Evolutionary conservation across 2,113 vertebrate species (phyloP), one percentile per base, ranked within the genome.

Genomic region (Lepus americanus): DNA sequence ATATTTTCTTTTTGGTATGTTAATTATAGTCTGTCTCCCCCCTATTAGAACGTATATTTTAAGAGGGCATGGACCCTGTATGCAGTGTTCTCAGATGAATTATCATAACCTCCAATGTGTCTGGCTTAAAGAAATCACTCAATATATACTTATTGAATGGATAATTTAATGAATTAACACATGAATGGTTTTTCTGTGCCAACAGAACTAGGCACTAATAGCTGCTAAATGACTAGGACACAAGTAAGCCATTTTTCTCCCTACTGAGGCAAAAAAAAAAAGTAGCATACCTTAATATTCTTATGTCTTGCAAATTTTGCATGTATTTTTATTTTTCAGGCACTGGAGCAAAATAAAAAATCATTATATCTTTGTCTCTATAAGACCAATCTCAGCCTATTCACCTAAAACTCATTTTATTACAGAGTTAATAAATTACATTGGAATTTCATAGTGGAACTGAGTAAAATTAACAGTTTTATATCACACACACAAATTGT

Each of bases 401-500:
- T 76, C 94, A 79, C 85, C 78, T 88, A 70, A 96, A 95, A 89
- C 87, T 87, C 39, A 96, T 97, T 98, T 97, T 14, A 76, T 96
- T 97, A 95, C 76, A 73, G 79, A 96, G n/a, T 78, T 95, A 88
- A 97, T 85, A 94, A 97, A 96, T 97, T 96, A 97, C 85, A 87
- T 78, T 89, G 92, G 64, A 91, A 97, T 97, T 98, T 98, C 95
- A 87, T 73, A 2, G 95, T 96, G 89, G 51, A 27, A 0, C 61
- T 44, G 74, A 95, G 59, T 70, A 98, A 95, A 97, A 98, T 97
- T 97, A 98, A 87, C 95, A 66, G 63, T 64, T 44, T 44, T 44
- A 44, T 44, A 44, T 44, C 4, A 70, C n/a, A 77, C 1, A 27
- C 10, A 67, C 14, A 33, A 36, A 36, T 36, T 36, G 63, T 64